Base-by-base conservation (phyloP, 2,888 invertebrate genomes). In the Anthoptus insignis region DNA sequence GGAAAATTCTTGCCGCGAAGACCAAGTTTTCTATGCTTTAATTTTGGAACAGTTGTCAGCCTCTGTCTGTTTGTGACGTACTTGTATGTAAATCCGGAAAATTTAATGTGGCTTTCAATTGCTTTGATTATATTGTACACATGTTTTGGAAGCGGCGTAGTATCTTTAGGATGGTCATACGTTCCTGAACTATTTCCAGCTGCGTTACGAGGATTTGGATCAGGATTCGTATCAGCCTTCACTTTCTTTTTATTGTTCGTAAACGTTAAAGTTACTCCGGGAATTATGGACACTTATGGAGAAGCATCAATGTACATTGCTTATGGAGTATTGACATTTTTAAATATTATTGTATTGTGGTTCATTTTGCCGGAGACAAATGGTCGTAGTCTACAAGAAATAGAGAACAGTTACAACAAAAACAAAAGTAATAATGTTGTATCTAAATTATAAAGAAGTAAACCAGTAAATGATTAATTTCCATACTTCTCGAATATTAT, bases 331-430 rank as follows among this genome's bases (percentile, higher is more conserved):
- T 54, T 79, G 0, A 81, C 81, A 0, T 63, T 80, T 3, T 13
- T 81, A 22, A 68, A 76, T 32, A 73, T 76, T 16, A 19, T 80
- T 13, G 47, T 75, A 4, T 66, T 87, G 39, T 69, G 68, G 54
- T 84, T 82, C 67, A 68, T 81, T 21, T 67, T 87, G 56, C 86
- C 86, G 7, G 86, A 87, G 52, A 87, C 87, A 0, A 79, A 79
- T 71, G 94, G 74, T 94, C 97, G 81, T 96, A 97, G 89, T 94
- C 97, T 80, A 87, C 95, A 81, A 95, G 96, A 59, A 89, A 97
- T 74, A 94, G 96, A 81, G 95, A 76, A 87, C 68, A 72, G 68
- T 49, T 74, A 83, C 67, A 82, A 76, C 57, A 76, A 73, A 24
- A 78, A 76, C 56, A 76, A 71, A 19, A 77, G 70, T 34, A 64